Percentiles rank a stretch among this genome's conserved stretches.
Conservation (phyloP, 2,797 vertebrate genomes). For the Limosa lapponica region DNA sequence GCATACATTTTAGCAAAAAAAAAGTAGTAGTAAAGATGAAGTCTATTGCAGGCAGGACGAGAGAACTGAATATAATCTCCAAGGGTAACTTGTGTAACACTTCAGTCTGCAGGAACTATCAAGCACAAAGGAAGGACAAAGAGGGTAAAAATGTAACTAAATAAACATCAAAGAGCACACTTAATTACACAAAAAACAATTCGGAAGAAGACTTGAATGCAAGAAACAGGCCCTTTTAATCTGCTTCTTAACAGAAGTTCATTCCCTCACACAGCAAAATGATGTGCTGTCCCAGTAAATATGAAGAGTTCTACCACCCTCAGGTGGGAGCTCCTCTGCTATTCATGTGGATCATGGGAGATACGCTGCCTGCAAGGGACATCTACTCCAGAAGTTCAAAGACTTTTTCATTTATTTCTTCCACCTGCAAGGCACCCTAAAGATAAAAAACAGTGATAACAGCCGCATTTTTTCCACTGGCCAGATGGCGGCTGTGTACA, state of each 20-base stretch:
- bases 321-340: not conserved
- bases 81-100: not conserved
- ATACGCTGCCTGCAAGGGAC: fast-evolving
- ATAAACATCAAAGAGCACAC: not conserved
- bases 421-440: not conserved
- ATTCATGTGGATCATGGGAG: not conserved
- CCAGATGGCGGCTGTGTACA: not conserved
- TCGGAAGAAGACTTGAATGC: not conserved
- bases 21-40: not conserved
- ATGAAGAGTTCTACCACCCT: not conserved
- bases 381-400: not conserved
- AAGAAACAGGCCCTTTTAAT: not conserved
- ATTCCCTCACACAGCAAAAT: not conserved
- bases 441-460: not conserved
- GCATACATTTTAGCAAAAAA: not conserved
- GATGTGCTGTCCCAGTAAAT: not conserved
- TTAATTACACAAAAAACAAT: not conserved
- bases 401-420: not conserved
- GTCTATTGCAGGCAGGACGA: not conserved
- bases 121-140: not conserved
- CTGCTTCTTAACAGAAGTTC: not conserved
- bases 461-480: not conserved
- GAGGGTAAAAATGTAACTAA: not conserved
- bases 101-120: not conserved
- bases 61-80: not conserved